Base-by-base conservation (phyloP, 2,113 vertebrate species). In the Dolichallabes microphthalmus region DNA sequence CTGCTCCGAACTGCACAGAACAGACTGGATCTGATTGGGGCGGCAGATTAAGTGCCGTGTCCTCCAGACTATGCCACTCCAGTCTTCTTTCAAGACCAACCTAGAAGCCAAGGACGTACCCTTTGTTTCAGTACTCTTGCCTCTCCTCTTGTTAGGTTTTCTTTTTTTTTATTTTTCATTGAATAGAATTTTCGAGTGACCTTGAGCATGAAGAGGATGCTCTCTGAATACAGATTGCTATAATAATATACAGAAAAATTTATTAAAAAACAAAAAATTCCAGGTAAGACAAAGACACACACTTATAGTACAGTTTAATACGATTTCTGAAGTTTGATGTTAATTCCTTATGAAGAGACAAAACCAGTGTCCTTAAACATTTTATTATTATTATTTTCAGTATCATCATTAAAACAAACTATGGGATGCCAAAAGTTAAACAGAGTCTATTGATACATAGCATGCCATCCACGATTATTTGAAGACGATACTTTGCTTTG, bases 391-490 rank as follows among this genome's bases (percentile, higher is more conserved):
- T 78, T 86, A 71, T 86, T 82, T 84, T 86, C 79, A 39, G 83
- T 90, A 91, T 87, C 86, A 91, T 87, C 86, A 64, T 91, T 79
- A 89, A 91, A 89, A 91, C 92, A 89, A 88, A 88, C 88, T 89
- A 91, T 88, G 76, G 90, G 91, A 91, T 92, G 90, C 87, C 88
- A 90, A 78, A 88, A 87, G 86, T 88, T 90, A 88, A 91, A 91
- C 87, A 91, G 89, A 87, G 90, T 89, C 86, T 88, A 91, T 89
- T 90, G 86, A 87, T 92, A 86, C 82, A 87, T 86, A 91, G 90
- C 92, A 94, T 94, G 93, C 93, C 88, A 15, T 90, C 90, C 89
- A 91, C 84, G 52, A 69, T 90, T 86, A 52, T 79, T 90, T 87
- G 88, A 84, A 90, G 90, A 92, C 90, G 88, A 89, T 35, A 10